A percentile compares a stretch with the other conserved stretches of the same genome.
Evolutionary conservation across 1,140 invertebrate species (phyloP).

Genomic region (Drosophila nasuta): DNA sequence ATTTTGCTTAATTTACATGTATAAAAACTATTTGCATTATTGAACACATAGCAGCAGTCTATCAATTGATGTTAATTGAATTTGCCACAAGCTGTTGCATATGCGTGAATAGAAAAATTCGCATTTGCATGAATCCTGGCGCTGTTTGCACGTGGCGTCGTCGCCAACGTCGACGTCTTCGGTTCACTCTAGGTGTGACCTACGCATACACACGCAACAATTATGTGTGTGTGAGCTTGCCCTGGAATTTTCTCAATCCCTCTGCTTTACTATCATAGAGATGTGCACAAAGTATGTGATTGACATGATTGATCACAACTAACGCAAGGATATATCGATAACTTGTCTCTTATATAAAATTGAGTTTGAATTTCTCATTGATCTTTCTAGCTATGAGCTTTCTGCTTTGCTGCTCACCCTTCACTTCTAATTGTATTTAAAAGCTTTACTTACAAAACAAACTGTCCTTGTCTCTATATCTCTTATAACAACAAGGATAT

Average conservation of each 20-base stretch:
- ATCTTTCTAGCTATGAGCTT: too few species aligned
- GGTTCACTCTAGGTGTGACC: conserved; percentile 32
- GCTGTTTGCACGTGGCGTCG: conserved; percentile 23
- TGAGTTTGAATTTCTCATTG: too few species aligned
- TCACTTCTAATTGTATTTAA: too few species aligned
- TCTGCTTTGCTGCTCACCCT: too few species aligned
- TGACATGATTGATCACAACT: too few species aligned
- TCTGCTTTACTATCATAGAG: neutral
- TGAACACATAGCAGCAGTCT: neutral
- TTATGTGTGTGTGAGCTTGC: conserved; percentile 8
- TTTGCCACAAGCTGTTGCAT: conserved; percentile 50
- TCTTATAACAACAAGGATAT: too few species aligned
- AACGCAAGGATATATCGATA: too few species aligned
- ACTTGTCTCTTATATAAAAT: too few species aligned
- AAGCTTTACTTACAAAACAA: too few species aligned
- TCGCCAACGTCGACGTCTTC: too few species aligned
- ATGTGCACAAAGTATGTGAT: too few species aligned
- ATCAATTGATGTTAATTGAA: conserved; percentile 12
- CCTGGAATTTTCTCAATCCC: neutral
- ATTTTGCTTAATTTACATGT: conserved; percentile 40
- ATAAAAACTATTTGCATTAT: neutral
- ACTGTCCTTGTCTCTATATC: too few species aligned
- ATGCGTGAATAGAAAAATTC: neutral
- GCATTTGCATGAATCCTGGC: conserved; percentile 19
- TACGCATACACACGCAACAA: conserved; percentile 15